Evolutionary conservation across 2,888 invertebrate species (phyloP), one percentile per base, ranked within the genome.

Genomic region (Dyspetes luteomarginatus): DNA sequence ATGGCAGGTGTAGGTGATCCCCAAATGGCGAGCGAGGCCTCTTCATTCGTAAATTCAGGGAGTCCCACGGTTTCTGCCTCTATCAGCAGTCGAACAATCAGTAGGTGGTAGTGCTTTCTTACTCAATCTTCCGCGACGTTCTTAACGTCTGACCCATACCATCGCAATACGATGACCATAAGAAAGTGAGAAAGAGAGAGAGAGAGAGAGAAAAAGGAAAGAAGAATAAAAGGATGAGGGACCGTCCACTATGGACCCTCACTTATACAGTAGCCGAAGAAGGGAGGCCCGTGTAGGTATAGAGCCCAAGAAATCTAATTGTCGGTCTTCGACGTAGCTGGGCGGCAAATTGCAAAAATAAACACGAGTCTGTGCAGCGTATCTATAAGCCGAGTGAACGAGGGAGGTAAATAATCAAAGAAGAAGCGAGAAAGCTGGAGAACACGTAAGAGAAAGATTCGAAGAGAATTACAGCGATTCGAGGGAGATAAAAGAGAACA

Each of bases 1-100:
- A 36, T 73, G 88, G 89, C 91, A 91, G 91, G 90, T 90, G 91
- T 90, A 90, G 91, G 91, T 91, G 91, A 91, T 90, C 89, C 85
- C 82, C 77, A 52, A 84, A 86, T 84, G 84, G 62, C 52, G 30
- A 56, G 50, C 72, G 28, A 56, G 48, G 30, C 15, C 58, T 67
- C 17, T 43, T 22, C 62, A 52, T 65, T 79, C 71, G 55, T 17
- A 26, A 75, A 67, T 68, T 77, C 41, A 22, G 64, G 48, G 48
- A 64, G 72, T 68, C 50, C n/a, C 45, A 45, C 28, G 24, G 55
- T 60, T 75, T 24, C 26, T 30, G 50, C 55, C 78, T n/a, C n/a
- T 60, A 75, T 82, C 79, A 67, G 50, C 58, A 45, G 58, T 43
- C 71, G 43, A 56, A 69, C 52, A 74, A 65, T 69, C 78, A 78